These are phyloP conservation scores for Trinorchestia longiramus DNA, from an alignment of 1,140 invertebrate genomes.

Conservation along the genomic window DNA sequence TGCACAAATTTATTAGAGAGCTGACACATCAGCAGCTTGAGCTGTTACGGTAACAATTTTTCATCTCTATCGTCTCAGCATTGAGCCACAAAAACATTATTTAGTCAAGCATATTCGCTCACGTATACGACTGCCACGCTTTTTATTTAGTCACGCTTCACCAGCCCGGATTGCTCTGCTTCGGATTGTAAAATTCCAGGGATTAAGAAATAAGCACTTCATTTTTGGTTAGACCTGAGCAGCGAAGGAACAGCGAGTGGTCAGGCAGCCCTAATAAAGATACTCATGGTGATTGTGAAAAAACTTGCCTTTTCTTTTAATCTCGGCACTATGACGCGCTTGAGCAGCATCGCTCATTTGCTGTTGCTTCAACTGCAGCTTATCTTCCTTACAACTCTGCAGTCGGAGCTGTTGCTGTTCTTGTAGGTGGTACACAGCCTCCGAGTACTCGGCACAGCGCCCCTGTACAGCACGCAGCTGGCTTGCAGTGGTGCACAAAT, in stretches of 20 bases:
- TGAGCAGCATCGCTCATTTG: neutral
- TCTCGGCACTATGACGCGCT: neutral
- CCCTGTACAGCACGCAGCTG: neutral
- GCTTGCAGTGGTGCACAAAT: neutral
- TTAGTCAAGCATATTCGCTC: neutral
- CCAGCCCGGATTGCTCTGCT: neutral
- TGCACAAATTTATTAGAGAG: no score
- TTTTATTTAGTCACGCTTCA: no score
- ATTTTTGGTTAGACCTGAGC: no score
- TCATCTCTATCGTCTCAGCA: neutral
- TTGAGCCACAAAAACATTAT: neutral
- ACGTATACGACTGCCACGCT: neutral
- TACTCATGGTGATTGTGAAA: neutral
- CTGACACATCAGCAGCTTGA: no score
- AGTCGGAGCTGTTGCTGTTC: neutral
- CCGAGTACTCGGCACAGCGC: neutral
- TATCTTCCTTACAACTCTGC: neutral
- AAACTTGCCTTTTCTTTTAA: neutral
- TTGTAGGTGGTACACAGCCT: neutral
- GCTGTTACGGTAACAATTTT: neutral
- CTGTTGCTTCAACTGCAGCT: neutral
- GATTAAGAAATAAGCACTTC: neutral
- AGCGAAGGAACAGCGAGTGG: no score
- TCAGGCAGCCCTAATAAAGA: neutral
- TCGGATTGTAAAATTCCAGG: neutral